Evolutionary conservation across 2,888 invertebrate genomes (phyloP), one percentile per base, ranked within the genome.

Genomic region (Sesia bembeciformis): DNA sequence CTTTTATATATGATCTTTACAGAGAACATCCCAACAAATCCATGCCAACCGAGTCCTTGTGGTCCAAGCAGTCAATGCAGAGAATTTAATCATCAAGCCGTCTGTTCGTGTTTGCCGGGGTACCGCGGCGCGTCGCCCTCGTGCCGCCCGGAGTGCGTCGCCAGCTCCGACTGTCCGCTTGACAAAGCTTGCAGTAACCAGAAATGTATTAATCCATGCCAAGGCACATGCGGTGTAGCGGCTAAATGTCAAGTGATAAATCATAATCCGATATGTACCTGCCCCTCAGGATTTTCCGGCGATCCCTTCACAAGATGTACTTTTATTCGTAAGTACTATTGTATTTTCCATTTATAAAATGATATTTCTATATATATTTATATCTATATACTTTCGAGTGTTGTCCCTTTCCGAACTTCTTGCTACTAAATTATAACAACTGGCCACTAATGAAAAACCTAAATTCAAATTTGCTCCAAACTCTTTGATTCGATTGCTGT

Each of bases 241-340:
- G 94, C 96, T 3, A 81, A 85, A 62, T 96, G 96, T 70, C 91
- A 93, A 80, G 94, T 95, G 8, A 92, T 95, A 50, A 94, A 93
- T 69, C 95, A 95, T 72, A 91, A 92, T 68, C 94, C 95, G 4
- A 92, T 93, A 62, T 95, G 95, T 69, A 91, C 90, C 42, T 95
- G 95, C 70, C 84, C 91, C 50, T 80, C 89, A 4, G 91, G 92
- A 49, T 90, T 90, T 67, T 91, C 92, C n/a, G 94, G 94, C 57
- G 93, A 94, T 86, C 92, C 93, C 39, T 93, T 93, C 66, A 87
- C 91, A 54, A 90, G 91, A 84, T 94, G 93, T 64, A 81, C 84
- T 53, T 67, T 68, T 54, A 84, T 80, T 61, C 81, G 91, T 91
- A 82, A 88, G 90, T 83, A 40, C 40, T 23, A 38, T 51, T 8